Evolutionary conservation across 30 jellyfish, hydroid and myxozoan species (phyloP), one percentile per base, ranked within the genome.

Genomic region (Turritopsis rubra): DNA sequence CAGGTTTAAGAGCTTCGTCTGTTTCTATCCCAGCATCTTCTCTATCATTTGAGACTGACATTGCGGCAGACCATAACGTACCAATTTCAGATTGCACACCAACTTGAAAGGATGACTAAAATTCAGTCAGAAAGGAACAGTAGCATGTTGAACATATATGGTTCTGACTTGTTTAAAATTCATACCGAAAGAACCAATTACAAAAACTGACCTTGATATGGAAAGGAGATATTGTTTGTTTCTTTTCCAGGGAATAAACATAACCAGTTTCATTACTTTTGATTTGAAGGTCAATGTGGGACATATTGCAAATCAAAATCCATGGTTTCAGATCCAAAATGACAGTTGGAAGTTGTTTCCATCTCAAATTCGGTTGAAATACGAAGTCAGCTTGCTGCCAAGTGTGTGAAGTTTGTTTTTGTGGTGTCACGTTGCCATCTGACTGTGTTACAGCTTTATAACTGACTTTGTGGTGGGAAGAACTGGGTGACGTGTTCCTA

Each of bases 51-150:
- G 26, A 21, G 8, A 53, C 8, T 29, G 31, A 21, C 18, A 90
- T 65, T 25, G 68, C 83, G 4, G 85, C 22, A 16, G 97, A 90
- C 97, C 97, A 90, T 8, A 52, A 66, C 18, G 76, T 26, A 18
- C 53, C 86, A 22, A 53, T 91, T 7, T 68, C 87, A 28, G 68
- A 73, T 16, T 68, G 73, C 31, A 65, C 65, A 29, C 96, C 96
- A 54, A 88, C 65, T 41, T 41, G 60, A 41, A 41, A 41, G 5
- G 60, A 41, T 41, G 60, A 41, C 60, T 41, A 41, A 41, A 41
- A 41, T 41, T 13, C 60, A 41, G 60, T 41, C 60, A 41, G 5
- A 13, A 5, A 41, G 13, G 60, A 41, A 41, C n/a, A n/a, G n/a
- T n/a, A n/a, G n/a, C n/a, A n/a, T n/a, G n/a, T n/a, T n/a, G n/a